Percentiles rank a stretch among this genome's conserved stretches.
These are phyloP conservation scores for Yasuhikotakia modesta DNA, from an alignment of 2,797 vertebrate genomes.

Conservation along the genomic window DNA sequence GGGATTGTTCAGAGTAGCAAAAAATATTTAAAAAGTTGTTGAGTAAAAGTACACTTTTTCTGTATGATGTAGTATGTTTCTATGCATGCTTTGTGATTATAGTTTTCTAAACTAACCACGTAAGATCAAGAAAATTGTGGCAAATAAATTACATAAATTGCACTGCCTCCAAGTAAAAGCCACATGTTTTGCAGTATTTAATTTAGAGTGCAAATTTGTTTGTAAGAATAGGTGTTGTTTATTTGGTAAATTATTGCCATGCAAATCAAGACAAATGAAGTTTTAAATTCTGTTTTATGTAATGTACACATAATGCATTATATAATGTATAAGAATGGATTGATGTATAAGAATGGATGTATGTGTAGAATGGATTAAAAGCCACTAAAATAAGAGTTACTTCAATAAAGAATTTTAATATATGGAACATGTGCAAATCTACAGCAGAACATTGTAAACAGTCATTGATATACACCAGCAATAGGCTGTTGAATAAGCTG, in stretches of 20 bases:
- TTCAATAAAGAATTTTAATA: slow-evolving; percentile 44
- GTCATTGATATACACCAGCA: slow-evolving; percentile 47
- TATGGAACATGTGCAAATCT: slow-evolving; percentile 44
- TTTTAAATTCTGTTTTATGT: too few relatives aligned
- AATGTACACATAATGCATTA: not conserved
- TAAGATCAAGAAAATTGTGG: not conserved
- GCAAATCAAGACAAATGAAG: not conserved
- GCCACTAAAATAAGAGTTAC: not conserved
- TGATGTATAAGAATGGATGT: not conserved
- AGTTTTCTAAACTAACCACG: slow-evolving; percentile 21
- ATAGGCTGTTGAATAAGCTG: slow-evolving; percentile 30
- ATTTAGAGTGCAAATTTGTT: not conserved
- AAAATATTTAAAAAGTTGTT: too few relatives aligned
- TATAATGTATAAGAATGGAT: not conserved
- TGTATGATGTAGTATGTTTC: not conserved
- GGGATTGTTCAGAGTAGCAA: too few relatives aligned
- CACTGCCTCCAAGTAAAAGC: not conserved
- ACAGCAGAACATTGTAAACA: slow-evolving; percentile 51
- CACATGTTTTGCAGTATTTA: not conserved
- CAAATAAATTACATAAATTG: not conserved
- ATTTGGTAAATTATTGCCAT: not conserved
- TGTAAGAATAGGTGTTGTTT: not conserved
- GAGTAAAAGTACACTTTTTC: not conserved
- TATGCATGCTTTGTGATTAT: not conserved
- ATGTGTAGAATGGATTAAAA: not conserved